Conservation (phyloP, 1,140 invertebrate species). For the Thaumetopoea pityocampa region DNA sequence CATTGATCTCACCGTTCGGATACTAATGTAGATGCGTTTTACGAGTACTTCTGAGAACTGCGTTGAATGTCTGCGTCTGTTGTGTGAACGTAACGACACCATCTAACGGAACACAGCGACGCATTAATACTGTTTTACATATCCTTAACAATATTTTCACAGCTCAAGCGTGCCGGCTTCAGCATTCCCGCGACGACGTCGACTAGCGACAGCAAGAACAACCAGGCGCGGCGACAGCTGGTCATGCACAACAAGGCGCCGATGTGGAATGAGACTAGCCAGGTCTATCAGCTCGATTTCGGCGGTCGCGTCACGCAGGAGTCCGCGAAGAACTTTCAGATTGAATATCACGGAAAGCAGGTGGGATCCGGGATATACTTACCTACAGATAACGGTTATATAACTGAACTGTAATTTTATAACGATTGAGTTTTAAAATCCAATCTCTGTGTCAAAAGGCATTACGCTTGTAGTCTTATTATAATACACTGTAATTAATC, state of each 20-base stretch:
- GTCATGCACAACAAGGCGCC: conserved; percentile 99
- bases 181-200: conserved; percentile 5
- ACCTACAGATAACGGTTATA: too few species aligned
- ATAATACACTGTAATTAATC: too few species aligned
- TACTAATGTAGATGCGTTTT: too few species aligned
- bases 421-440: too few species aligned
- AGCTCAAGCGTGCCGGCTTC: conserved; percentile 56
- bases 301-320: conserved; percentile 99
- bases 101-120: conserved; percentile 1
- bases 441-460: too few species aligned
- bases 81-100: too few species aligned
- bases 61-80: too few species aligned
- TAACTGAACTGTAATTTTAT: too few species aligned
- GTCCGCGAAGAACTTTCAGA: conserved; percentile 99
- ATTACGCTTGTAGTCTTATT: too few species aligned
- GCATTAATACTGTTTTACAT: too few species aligned
- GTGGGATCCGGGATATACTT: conserved; percentile 70
- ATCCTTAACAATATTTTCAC: neutral
- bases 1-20: too few species aligned
- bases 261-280: conserved; percentile 99
- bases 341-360: conserved; percentile 97
- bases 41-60: too few species aligned
- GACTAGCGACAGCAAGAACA: conserved; percentile 4
- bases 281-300: conserved; percentile 99
- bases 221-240: conserved; percentile 79